These are phyloP conservation scores for Idaea biselata DNA, from an alignment of 2,888 invertebrate genomes.

Conservation along the genomic window DNA sequence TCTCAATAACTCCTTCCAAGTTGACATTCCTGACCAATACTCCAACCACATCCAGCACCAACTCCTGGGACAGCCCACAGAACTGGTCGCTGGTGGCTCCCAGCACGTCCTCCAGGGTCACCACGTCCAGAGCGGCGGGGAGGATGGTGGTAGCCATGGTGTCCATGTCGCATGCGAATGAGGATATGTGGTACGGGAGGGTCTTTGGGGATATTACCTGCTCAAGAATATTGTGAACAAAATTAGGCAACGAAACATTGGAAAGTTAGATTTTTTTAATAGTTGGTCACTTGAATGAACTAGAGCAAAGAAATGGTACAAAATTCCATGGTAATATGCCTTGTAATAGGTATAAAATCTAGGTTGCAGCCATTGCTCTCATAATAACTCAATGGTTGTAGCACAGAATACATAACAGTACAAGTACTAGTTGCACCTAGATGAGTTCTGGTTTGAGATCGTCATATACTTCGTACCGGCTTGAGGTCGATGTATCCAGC, in stretches of 20 bases:
- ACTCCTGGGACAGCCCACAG: constrained; percentile 64
- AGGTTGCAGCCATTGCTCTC: no score
- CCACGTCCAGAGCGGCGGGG: constrained; percentile 46
- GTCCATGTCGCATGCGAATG: constrained; percentile 56
- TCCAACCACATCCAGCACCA: constrained; percentile 58
- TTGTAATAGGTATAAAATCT: no score
- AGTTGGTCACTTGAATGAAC: no score
- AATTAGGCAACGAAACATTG: neutral
- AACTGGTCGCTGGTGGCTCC: constrained; percentile 66
- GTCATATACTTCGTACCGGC: constrained; percentile 43
- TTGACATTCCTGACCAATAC: constrained; percentile 70
- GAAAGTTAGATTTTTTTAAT: neutral
- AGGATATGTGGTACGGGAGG: constrained; percentile 44
- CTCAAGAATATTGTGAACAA: constrained; percentile 6
- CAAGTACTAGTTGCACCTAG: no score
- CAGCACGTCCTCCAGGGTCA: constrained; percentile 53
- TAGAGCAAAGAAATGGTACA: no score
- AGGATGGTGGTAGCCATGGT: constrained; percentile 47
- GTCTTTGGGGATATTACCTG: constrained; percentile 52
- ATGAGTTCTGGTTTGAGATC: neutral
- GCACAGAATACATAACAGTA: no score
- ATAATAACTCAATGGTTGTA: no score
- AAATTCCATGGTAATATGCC: no score
- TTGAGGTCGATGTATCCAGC: constrained; percentile 55
- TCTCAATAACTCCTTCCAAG: constrained; percentile 51